Evolutionary conservation across 1,140 invertebrate genomes (phyloP).

Genomic region (Physella acuta): DNA sequence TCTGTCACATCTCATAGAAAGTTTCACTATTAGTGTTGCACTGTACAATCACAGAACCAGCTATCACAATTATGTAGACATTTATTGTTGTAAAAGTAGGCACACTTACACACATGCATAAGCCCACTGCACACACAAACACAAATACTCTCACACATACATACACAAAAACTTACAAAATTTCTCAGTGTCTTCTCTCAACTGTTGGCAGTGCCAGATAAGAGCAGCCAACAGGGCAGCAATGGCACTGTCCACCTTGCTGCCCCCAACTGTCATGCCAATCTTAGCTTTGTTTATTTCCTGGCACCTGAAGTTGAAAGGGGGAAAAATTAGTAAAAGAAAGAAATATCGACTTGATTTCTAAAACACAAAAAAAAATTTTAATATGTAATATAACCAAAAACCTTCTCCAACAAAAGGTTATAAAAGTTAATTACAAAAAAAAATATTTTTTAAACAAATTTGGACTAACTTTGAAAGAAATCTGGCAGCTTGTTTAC

Average conservation of each 20-base stretch:
- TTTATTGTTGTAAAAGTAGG: too few species aligned
- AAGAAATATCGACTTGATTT: background rate
- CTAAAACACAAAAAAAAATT: background rate
- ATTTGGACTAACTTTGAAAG: constrained; percentile 15
- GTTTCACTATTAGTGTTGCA: too few species aligned
- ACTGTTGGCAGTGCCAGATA: constrained; percentile 56
- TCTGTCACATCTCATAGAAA: too few species aligned
- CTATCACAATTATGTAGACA: too few species aligned
- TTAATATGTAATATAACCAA: background rate
- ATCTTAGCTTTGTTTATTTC: constrained; percentile 29
- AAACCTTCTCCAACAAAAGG: background rate
- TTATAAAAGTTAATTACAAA: background rate
- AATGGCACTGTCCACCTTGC: constrained; percentile 43
- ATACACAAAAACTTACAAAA: constrained; percentile 52
- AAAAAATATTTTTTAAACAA: too few species aligned
- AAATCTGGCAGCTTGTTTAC: constrained; percentile 13
- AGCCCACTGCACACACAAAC: too few species aligned
- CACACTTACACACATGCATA: too few species aligned
- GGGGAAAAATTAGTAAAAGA: background rate
- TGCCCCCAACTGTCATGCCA: constrained; percentile 38
- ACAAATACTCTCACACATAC: too few species aligned
- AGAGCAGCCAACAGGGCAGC: constrained; percentile 51
- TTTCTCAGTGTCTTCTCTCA: constrained; percentile 54
- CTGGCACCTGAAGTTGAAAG: constrained; percentile 47
- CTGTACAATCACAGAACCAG: too few species aligned